Evolutionary conservation across 2,888 invertebrate species (phyloP).

Genomic region (Chrysomela aeneicollis): DNA sequence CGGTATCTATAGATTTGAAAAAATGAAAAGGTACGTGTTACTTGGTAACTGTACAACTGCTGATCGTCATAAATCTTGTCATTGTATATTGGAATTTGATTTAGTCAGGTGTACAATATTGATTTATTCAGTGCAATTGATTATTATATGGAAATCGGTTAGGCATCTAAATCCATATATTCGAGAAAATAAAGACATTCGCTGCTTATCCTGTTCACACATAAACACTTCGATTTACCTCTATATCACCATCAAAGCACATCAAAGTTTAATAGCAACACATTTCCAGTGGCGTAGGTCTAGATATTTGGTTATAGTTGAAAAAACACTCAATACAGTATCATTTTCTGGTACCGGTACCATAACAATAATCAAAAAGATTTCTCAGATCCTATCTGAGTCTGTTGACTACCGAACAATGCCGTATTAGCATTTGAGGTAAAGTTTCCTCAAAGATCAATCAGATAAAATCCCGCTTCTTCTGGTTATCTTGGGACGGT

Average conservation of each 20-base stretch:
- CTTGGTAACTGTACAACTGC: constrained; percentile 2
- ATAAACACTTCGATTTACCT: too few relatives aligned
- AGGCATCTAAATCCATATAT: background rate
- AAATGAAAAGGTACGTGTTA: background rate
- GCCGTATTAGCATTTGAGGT: background rate
- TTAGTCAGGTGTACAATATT: background rate
- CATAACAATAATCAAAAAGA: background rate
- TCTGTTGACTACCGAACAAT: background rate
- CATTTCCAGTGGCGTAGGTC: too few relatives aligned
- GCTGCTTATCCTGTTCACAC: too few relatives aligned
- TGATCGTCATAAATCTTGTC: constrained; percentile 2
- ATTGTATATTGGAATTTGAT: background rate
- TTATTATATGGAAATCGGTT: background rate
- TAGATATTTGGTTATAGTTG: too few relatives aligned
- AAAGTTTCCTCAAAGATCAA: background rate
- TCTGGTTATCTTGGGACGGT: background rate
- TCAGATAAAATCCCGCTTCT: background rate
- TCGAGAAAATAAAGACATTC: too few relatives aligned
- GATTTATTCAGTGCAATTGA: background rate
- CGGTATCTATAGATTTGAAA: constrained; percentile 3
- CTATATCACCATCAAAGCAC: too few relatives aligned
- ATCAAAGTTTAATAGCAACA: too few relatives aligned
- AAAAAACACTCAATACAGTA: too few relatives aligned
- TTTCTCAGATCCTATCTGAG: background rate
- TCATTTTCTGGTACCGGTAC: too few relatives aligned